These are phyloP conservation scores for Thermophis baileyi DNA, from an alignment of 2,113 vertebrate species.

Conservation along the genomic window DNA sequence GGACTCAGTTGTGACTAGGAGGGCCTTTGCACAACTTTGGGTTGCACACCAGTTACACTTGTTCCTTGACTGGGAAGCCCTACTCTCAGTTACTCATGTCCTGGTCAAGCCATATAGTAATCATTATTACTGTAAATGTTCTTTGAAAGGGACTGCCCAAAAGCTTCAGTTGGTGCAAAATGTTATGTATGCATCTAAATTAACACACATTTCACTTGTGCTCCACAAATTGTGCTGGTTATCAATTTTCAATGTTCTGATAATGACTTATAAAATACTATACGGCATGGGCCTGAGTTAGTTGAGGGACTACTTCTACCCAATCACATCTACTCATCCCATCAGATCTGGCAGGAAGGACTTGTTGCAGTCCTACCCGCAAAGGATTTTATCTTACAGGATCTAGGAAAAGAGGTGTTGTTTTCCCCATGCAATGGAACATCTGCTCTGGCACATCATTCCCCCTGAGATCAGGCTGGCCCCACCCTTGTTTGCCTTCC, in stretches of 20 bases:
- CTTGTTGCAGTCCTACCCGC: background rate
- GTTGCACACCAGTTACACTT: background rate
- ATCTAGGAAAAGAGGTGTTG: background rate
- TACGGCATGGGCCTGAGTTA: background rate
- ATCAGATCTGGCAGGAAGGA: background rate
- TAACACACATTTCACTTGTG: background rate
- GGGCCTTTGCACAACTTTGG: background rate
- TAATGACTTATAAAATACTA: background rate
- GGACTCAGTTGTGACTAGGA: background rate
- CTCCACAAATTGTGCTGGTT: background rate
- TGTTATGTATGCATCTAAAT: background rate
- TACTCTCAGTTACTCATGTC: background rate
- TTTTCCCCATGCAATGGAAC: background rate
- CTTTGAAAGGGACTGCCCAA: background rate
- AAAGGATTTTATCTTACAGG: background rate
- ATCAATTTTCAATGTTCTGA: background rate
- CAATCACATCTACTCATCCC: background rate
- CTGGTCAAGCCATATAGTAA: background rate
- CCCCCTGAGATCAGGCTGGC: background rate
- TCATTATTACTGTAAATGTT: background rate
- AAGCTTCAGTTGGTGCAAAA: background rate
- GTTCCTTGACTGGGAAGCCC: background rate
- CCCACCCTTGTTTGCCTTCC: background rate
- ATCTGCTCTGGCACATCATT: background rate
- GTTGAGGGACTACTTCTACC: background rate